Conservation (phyloP, 2,888 invertebrate species). For the Stenchaetothrips biformis region DNA sequence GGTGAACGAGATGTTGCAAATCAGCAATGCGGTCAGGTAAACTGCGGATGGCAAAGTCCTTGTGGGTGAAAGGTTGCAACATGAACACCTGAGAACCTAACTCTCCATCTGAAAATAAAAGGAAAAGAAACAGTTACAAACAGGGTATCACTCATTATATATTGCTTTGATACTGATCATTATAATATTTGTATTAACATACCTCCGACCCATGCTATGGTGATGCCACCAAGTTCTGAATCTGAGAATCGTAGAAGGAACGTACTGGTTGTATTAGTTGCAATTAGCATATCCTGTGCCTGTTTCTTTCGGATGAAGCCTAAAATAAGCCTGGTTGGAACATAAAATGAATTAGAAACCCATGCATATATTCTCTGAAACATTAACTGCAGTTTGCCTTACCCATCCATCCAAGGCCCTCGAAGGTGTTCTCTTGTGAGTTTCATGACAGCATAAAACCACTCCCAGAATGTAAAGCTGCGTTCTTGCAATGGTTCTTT, state of each 20-base stretch:
- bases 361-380: neutral
- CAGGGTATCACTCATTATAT: constrained; percentile 17
- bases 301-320: constrained; percentile 95
- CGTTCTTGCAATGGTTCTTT: constrained; percentile 87
- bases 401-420: constrained; percentile 88
- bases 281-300: constrained; percentile 77
- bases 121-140: constrained; percentile 32
- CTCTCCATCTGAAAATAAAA: constrained; percentile 46
- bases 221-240: constrained; percentile 92
- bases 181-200: constrained; percentile 34
- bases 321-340: constrained; percentile 59
- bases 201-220: constrained; percentile 88
- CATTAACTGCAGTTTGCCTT: constrained; percentile 40
- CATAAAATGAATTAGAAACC: constrained; percentile 33
- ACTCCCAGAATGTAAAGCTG: constrained; percentile 99
- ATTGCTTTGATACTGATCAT: neutral
- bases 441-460: constrained; percentile 98
- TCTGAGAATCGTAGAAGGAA: constrained; percentile 95
- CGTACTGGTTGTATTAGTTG: constrained; percentile 73
- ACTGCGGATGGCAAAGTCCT: constrained; percentile 85
- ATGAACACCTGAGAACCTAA: constrained; percentile 66
- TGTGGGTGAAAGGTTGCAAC: constrained; percentile 88
- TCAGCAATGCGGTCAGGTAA: constrained; percentile 88
- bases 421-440: constrained; percentile 89
- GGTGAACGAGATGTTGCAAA: constrained; percentile 70